These are phyloP conservation scores for Ennomos fuscantarius DNA, from an alignment of 2,888 invertebrate genomes.

Conservation along the genomic window DNA sequence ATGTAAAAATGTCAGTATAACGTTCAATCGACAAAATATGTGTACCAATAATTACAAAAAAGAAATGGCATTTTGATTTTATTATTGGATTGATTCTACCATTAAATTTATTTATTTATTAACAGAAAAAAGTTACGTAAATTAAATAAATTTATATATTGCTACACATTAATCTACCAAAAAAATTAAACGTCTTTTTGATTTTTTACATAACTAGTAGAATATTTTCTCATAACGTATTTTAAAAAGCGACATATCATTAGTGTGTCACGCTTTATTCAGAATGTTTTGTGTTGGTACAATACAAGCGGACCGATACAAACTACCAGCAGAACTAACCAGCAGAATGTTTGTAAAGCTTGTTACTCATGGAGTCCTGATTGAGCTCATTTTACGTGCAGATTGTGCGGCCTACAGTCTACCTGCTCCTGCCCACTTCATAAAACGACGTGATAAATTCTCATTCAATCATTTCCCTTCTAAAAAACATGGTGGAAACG, in stretches of 20 bases:
- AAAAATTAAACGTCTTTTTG: too few species aligned
- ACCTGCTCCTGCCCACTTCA: slow-evolving; percentile 18
- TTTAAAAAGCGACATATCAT: slow-evolving; percentile 20
- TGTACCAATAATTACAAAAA: too few species aligned
- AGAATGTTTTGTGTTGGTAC: slow-evolving; percentile 19
- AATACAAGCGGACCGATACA: slow-evolving; percentile 29
- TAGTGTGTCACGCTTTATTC: slow-evolving; percentile 27
- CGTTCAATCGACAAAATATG: too few species aligned
- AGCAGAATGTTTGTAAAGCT: slow-evolving; percentile 33
- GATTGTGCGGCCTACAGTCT: neutral
- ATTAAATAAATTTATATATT: too few species aligned
- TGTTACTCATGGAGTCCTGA: slow-evolving; percentile 35
- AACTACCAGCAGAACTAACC: slow-evolving; percentile 20
- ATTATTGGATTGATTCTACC: too few species aligned
- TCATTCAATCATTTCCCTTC: slow-evolving; percentile 18
- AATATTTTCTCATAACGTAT: neutral
- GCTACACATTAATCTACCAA: too few species aligned
- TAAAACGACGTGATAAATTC: slow-evolving; percentile 31
- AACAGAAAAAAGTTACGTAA: too few species aligned
- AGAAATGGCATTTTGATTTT: too few species aligned
- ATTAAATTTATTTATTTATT: too few species aligned
- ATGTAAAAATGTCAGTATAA: too few species aligned
- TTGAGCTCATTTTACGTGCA: slow-evolving; percentile 27
- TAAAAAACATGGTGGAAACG: slow-evolving; percentile 22
- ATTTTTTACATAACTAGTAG: neutral